Evolutionary conservation across 1,140 invertebrate genomes (phyloP).

Genomic region (Drosophila kanapiae): DNA sequence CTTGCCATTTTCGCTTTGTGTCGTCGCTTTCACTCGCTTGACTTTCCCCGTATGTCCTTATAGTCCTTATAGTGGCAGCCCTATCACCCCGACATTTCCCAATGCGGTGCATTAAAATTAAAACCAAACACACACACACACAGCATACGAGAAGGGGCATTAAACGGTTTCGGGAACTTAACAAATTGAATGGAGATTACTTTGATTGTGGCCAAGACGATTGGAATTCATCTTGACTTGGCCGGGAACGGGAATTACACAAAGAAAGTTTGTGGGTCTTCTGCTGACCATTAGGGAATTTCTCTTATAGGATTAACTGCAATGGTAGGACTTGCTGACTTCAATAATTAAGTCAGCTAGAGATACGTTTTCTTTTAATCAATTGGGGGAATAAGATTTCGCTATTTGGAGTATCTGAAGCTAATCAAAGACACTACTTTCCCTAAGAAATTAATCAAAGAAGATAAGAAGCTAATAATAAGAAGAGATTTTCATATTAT

Average conservation of each 20-base stretch:
- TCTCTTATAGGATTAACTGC: constrained; percentile 7
- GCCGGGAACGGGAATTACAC: background rate
- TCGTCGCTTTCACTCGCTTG: constrained; percentile 68
- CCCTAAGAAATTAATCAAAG: too few relatives aligned
- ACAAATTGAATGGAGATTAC: constrained; percentile 55
- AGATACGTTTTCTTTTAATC: background rate
- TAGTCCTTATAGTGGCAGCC: constrained; percentile 41
- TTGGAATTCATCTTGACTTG: background rate
- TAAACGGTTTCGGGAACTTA: constrained; percentile 41
- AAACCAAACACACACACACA: constrained; percentile 21
- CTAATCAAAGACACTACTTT: too few relatives aligned
- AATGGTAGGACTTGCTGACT: background rate
- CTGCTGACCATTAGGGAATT: constrained; percentile 8
- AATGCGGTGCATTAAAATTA: constrained; percentile 48
- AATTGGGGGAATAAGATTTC: background rate
- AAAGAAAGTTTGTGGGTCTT: constrained; percentile 7
- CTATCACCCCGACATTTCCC: constrained; percentile 5
- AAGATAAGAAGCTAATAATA: too few relatives aligned
- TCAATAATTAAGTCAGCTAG: background rate
- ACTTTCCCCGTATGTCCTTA: constrained; percentile 57
- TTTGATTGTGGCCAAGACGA: constrained; percentile 43
- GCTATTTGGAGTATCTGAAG: too few relatives aligned
- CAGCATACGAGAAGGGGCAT: background rate
- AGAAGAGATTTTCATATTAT: too few relatives aligned
- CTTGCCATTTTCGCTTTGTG: constrained; percentile 53